A percentile compares a stretch with the other conserved stretches of the same genome.
phyloP scores from a whole-genome alignment of 2,113 vertebrate species.

The Heterotilapia buettikoferi region DNA sequence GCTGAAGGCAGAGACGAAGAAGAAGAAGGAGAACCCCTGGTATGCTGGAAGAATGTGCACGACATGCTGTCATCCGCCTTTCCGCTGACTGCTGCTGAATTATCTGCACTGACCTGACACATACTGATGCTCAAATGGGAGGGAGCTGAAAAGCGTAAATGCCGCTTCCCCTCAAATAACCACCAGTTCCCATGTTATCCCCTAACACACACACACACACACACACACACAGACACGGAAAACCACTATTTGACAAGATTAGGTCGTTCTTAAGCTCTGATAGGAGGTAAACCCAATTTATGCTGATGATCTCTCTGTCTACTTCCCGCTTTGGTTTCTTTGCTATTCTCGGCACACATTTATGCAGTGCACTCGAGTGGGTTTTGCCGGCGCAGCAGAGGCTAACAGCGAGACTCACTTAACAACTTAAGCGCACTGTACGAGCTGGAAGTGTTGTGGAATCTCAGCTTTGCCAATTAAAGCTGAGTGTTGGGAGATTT shows the following conservation, averaged over 20 bases:
- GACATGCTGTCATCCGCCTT: conserved; percentile 7
- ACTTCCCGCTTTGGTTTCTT: background rate
- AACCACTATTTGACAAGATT: background rate
- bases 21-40: background rate
- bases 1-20: background rate
- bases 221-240: background rate
- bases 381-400: conserved; percentile 54
- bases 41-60: background rate
- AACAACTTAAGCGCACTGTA: conserved; percentile 9
- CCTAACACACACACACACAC: background rate
- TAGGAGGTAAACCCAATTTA: conserved; percentile 30
- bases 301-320: conserved; percentile 23
- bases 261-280: background rate
- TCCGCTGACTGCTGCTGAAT: conserved; percentile 23
- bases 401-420: conserved; percentile 27
- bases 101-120: background rate
- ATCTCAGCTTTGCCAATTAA: conserved; percentile 52
- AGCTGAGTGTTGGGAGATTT: background rate
- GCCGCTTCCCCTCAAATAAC: background rate
- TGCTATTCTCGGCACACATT: conserved; percentile 45
- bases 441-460: conserved; percentile 19
- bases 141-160: background rate
- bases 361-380: conserved; percentile 26
- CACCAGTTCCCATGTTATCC: background rate
- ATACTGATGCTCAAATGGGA: background rate